phyloP scores from a whole-genome alignment of 2,797 vertebrate genomes.

The Schizothorax lantsangensis region DNA sequence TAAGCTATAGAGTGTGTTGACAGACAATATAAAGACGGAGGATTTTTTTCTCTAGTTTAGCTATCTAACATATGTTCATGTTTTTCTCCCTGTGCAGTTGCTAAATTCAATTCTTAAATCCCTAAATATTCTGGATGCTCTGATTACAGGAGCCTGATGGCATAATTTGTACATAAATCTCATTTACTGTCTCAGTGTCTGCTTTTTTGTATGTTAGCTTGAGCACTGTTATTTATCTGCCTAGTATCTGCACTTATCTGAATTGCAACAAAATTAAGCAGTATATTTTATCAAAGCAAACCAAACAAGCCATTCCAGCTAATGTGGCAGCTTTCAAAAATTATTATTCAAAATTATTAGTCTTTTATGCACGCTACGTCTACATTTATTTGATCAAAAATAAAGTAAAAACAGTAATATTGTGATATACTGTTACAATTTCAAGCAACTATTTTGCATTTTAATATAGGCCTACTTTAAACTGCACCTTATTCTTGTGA shows the following conservation, averaged over 20 bases:
- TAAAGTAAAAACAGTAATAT: not conserved
- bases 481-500: not conserved
- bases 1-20: constrained; percentile 12
- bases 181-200: constrained; percentile 58
- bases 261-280: constrained; percentile 18
- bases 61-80: constrained; percentile 42
- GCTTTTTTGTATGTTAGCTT: constrained; percentile 57
- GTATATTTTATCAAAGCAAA: not conserved
- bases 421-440: not conserved
- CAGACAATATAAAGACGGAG: constrained; percentile 28
- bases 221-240: constrained; percentile 61
- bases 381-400: not conserved
- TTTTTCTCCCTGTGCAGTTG: constrained; percentile 48
- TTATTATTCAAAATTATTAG: not conserved
- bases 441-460: not conserved
- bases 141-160: constrained; percentile 58
- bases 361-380: not conserved
- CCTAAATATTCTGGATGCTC: constrained; percentile 56
- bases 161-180: constrained; percentile 60
- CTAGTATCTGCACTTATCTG: constrained; percentile 53
- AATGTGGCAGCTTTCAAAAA: not conserved
- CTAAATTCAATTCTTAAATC: constrained; percentile 55
- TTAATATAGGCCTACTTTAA: not conserved
- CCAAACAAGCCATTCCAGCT: not conserved
- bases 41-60: constrained; percentile 47